Evolutionary conservation across 2,888 invertebrate genomes (phyloP), one percentile per base, ranked within the genome.

Genomic region (Melieria picta): DNA sequence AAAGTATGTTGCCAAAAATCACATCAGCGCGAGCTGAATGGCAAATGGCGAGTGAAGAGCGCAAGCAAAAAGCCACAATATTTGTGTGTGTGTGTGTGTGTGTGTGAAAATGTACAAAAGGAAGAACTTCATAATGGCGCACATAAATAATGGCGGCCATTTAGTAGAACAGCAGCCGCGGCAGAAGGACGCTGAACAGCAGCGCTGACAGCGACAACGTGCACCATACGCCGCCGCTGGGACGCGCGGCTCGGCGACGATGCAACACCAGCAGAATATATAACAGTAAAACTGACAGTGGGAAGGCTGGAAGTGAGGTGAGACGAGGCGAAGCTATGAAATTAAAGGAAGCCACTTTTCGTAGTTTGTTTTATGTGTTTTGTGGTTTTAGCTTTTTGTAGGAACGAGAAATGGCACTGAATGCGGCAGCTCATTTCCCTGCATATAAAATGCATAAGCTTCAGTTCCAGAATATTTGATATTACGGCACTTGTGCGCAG

Each of bases 81-180:
- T 30, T 30, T 30, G 30, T 30, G 30, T 30, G 30, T 16, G 16
- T 16, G 16, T 16, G 16, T 16, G 16, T 16, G 16, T 16, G 2
- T 30, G 30, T 30, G 30, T 30, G 30, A 30, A 30, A 30, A 30
- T 30, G 30, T 30, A 30, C 30, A 30, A 30, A 30, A 65, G 4
- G 45, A 46, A 16, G 60, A 11, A 58, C 9, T 65, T 75, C 61
- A 79, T 79, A 80, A 81, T 79, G 81, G 79, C 77, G 77, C 71
- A 72, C 77, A 78, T 82, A 79, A 81, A 79, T 82, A 80, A 79
- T 77, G 74, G 75, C 77, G 76, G 71, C 57, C 72, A 64, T 47
- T 56, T 50, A 50, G 30, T n/a, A 30, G 30, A 42, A n/a, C 56
- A 65, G 6, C 11, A 42, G 11, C 11, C 2, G 47, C 7, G 30